Evolutionary conservation across 2,888 invertebrate species (phyloP).

Genomic region (Koerneria pararmatus): DNA sequence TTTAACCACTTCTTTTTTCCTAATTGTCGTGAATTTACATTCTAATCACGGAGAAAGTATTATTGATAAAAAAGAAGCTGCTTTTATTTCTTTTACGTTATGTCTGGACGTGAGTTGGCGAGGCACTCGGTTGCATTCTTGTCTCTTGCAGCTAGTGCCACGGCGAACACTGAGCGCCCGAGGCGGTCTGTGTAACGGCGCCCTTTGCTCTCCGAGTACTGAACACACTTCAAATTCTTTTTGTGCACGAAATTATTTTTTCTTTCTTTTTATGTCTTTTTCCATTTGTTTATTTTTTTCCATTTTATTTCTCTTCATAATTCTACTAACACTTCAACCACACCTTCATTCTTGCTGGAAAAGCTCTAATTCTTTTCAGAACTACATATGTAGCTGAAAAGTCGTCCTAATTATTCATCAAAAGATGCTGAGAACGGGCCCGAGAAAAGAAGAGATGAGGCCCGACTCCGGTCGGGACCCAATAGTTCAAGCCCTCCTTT

Average conservation of each 20-base stretch:
- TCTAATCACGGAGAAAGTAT: neutral
- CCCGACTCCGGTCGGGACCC: no score
- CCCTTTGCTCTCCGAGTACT: slow-evolving; percentile 42
- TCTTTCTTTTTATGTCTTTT: neutral
- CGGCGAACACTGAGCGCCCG: slow-evolving; percentile 53
- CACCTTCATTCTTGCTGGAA: no score
- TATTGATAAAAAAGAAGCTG: neutral
- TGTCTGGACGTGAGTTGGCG: slow-evolving; percentile 51
- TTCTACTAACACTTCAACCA: neutral
- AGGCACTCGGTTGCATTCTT: slow-evolving; percentile 49
- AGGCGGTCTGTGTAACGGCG: slow-evolving; percentile 56
- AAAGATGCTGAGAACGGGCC: no score
- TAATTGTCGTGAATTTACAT: neutral
- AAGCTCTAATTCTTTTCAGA: no score
- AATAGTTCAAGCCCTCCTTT: no score
- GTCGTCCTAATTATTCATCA: no score
- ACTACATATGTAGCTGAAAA: no score
- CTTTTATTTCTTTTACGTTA: neutral
- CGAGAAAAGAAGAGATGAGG: no score
- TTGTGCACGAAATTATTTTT: neutral
- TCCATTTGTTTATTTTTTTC: no score
- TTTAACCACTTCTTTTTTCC: neutral
- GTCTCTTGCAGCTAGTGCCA: slow-evolving; percentile 47
- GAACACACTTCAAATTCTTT: slow-evolving; percentile 2
- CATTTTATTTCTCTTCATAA: neutral